Conservation (phyloP, 2,888 invertebrate species). For the Hemistola chrysoprasaria region DNA sequence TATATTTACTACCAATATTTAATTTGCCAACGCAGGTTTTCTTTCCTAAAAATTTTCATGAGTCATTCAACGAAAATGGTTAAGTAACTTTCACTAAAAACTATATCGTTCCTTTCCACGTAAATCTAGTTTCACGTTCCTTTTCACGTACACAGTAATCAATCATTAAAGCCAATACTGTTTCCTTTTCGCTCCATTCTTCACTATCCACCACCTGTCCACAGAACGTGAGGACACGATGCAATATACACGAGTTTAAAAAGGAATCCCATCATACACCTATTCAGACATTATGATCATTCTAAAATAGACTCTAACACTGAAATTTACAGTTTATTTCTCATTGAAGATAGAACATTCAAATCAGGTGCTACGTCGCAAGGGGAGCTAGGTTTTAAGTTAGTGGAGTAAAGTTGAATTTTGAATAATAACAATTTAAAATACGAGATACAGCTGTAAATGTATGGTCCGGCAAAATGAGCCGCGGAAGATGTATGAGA, state of each 20-base stretch:
- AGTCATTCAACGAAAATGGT: too few species aligned
- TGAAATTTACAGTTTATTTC: constrained; percentile 3
- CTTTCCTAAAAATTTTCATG: too few species aligned
- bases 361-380: constrained; percentile 26
- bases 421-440: constrained; percentile 19
- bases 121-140: neutral
- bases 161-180: constrained; percentile 5
- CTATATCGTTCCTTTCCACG: too few species aligned
- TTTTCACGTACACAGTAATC: neutral
- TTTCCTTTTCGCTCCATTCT: neutral
- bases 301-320: constrained; percentile 25
- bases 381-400: constrained; percentile 7
- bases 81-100: too few species aligned
- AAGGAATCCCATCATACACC: constrained; percentile 57
- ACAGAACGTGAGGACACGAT: constrained; percentile 46
- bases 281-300: constrained; percentile 49
- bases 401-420: constrained; percentile 31
- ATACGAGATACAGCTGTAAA: constrained; percentile 47
- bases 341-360: neutral
- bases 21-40: too few species aligned
- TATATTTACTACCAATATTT: too few species aligned
- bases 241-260: constrained; percentile 67
- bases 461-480: constrained; percentile 72
- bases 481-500: constrained; percentile 79
- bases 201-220: constrained; percentile 48